These are phyloP conservation scores for Gambusia yucatana DNA, from an alignment of 2,797 vertebrate species.

Conservation along the genomic window DNA sequence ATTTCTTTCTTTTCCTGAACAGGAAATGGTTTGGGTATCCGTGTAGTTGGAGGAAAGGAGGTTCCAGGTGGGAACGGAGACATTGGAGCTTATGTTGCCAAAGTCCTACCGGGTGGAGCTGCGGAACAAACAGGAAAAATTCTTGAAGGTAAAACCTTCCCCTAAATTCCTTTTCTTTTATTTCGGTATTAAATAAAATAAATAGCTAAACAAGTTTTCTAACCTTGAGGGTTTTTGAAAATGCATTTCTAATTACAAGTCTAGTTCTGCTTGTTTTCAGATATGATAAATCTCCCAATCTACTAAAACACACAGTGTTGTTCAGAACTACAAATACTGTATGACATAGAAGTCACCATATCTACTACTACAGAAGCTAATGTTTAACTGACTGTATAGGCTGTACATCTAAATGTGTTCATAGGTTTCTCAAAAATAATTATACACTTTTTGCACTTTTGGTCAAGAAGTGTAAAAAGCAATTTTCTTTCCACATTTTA, in stretches of 20 bases:
- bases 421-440: not conserved
- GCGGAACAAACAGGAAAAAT: conserved; percentile 96
- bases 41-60: conserved; percentile 96
- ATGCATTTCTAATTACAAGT: not conserved
- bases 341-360: not conserved
- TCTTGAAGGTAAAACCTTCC: conserved; percentile 88
- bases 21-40: conserved; percentile 91
- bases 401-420: not conserved
- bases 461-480: not conserved
- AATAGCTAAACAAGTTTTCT: not conserved
- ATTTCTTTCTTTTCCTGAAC: conserved; percentile 28
- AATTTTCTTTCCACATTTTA: not conserved
- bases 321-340: not conserved
- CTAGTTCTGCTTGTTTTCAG: not conserved
- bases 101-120: conserved; percentile 93
- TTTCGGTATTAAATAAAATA: not conserved
- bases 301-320: not conserved
- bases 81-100: conserved; percentile 96
- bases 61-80: conserved; percentile 92
- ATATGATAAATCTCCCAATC: not conserved
- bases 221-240: not conserved
- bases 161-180: not conserved
- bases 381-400: not conserved
- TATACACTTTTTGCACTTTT: not conserved
- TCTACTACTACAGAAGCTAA: not conserved